phyloP scores from a whole-genome alignment of 2,113 vertebrate genomes.

The Xyrauchen texanus region DNA sequence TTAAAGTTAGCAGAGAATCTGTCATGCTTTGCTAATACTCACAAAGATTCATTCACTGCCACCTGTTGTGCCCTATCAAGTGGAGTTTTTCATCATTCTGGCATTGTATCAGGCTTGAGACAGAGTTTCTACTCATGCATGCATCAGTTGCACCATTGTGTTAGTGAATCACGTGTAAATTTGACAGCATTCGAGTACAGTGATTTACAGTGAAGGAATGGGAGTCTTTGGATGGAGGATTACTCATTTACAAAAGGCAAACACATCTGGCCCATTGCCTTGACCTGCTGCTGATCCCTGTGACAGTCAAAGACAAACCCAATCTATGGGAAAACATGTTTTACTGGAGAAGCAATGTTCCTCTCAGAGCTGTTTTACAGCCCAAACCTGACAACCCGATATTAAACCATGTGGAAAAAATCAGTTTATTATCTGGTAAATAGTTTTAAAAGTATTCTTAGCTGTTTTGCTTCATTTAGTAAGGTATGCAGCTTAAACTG shows the following conservation, averaged over 20 bases:
- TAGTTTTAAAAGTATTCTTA: neutral
- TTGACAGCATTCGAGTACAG: neutral
- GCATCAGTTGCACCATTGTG: neutral
- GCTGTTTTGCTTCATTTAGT: neutral
- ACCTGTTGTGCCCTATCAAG: neutral
- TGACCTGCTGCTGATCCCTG: conserved; percentile 57
- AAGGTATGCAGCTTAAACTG: neutral
- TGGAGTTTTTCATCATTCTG: too few species aligned
- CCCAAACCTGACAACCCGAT: neutral
- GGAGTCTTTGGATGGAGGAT: conserved; percentile 42
- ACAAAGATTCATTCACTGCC: neutral
- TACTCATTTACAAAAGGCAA: conserved; percentile 70
- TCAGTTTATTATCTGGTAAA: neutral
- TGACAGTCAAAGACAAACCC: conserved; percentile 56
- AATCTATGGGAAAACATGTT: conserved; percentile 46
- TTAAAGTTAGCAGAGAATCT: conserved; percentile 1
- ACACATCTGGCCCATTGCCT: conserved; percentile 54
- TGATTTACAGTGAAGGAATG: conserved; percentile 47
- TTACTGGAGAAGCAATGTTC: conserved; percentile 10
- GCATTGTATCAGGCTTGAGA: too few species aligned
- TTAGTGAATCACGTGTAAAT: neutral
- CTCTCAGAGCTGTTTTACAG: neutral
- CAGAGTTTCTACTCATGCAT: too few species aligned
- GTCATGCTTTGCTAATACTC: neutral
- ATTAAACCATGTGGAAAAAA: neutral